A percentile compares a stretch with the other conserved stretches of the same genome.
phyloP scores from a whole-genome alignment of 2,797 vertebrate species.

The Sebastes aleutianus region DNA sequence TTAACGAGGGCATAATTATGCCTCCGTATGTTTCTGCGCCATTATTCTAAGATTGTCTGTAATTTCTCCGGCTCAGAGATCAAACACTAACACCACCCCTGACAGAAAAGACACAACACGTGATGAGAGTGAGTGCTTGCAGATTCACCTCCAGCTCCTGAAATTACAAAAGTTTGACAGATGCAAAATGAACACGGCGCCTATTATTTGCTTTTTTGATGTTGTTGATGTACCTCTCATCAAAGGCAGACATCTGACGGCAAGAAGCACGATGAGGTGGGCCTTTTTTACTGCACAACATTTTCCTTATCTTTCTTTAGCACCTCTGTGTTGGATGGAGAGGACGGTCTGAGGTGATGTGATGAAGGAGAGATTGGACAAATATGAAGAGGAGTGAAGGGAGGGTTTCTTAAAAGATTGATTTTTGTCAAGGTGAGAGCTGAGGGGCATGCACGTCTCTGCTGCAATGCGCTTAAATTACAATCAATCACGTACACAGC shows the following conservation, averaged over 20 bases:
- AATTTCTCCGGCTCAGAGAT: conserved; percentile 57
- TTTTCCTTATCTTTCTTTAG: conserved; percentile 7
- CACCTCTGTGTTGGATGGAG: not conserved
- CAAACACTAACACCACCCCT: conserved; percentile 49
- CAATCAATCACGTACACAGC: conserved; percentile 14
- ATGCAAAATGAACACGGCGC: conserved; percentile 43
- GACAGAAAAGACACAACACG: conserved; percentile 36
- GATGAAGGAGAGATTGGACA: conserved; percentile 24
- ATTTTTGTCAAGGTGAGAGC: conserved; percentile 48
- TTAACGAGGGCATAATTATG: conserved; percentile 55
- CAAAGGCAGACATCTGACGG: conserved; percentile 38
- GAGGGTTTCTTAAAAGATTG: conserved; percentile 18
- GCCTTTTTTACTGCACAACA: not conserved
- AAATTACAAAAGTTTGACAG: conserved; percentile 55
- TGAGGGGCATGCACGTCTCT: not conserved
- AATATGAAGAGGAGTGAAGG: not conserved
- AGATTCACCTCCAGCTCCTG: conserved; percentile 31
- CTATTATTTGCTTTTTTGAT: conserved; percentile 54
- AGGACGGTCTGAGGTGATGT: conserved; percentile 4
- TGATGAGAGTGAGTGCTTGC: conserved; percentile 6
- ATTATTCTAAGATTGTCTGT: conserved; percentile 38
- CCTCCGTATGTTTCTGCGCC: conserved; percentile 24
- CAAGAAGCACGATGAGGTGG: not conserved
- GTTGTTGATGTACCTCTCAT: conserved; percentile 40
- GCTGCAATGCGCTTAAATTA: conserved; percentile 27